phyloP scores from a whole-genome alignment of 2,888 invertebrate genomes.

The Drosophila parthenogenetica region DNA sequence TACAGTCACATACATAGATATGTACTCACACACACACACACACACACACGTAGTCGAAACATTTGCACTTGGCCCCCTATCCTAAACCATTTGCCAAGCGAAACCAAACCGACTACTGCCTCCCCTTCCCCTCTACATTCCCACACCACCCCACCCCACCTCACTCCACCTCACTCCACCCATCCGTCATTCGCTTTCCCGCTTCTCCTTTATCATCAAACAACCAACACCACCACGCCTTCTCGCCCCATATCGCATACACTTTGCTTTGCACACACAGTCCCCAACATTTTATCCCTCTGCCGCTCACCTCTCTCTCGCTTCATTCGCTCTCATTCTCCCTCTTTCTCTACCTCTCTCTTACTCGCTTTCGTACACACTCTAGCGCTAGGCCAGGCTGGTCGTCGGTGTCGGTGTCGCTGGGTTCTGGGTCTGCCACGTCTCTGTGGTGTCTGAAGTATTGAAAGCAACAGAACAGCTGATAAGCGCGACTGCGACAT shows the following conservation, averaged over 20 bases:
- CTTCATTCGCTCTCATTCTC: background rate
- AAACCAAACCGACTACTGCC: slow-evolving; percentile 20
- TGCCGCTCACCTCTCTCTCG: slow-evolving; percentile 6
- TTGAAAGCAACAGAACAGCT: slow-evolving; percentile 66
- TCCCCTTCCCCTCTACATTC: background rate
- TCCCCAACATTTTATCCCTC: slow-evolving; percentile 13
- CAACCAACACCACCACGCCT: slow-evolving; percentile 14
- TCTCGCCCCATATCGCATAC: slow-evolving; percentile 23
- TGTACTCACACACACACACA: slow-evolving; percentile 6
- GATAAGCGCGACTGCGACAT: slow-evolving; percentile 51
- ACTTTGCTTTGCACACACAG: slow-evolving; percentile 20
- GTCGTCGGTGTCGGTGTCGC: slow-evolving; percentile 1
- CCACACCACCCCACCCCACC: no score
- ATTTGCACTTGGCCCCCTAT: slow-evolving; percentile 30
- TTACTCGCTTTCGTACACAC: background rate
- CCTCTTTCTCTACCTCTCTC: background rate
- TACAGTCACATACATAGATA: background rate
- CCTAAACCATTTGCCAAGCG: slow-evolving; percentile 17
- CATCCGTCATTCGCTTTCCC: background rate
- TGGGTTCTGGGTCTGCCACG: slow-evolving; percentile 42
- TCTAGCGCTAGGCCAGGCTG: slow-evolving; percentile 30
- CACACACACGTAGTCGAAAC: slow-evolving; percentile 3
- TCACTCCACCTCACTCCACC: background rate
- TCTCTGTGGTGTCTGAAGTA: slow-evolving; percentile 50
- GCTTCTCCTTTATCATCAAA: background rate